A percentile compares a stretch with the other conserved stretches of the same genome.
Evolutionary conservation across 2,113 vertebrate genomes (phyloP).

Genomic region (Passer domesticus): DNA sequence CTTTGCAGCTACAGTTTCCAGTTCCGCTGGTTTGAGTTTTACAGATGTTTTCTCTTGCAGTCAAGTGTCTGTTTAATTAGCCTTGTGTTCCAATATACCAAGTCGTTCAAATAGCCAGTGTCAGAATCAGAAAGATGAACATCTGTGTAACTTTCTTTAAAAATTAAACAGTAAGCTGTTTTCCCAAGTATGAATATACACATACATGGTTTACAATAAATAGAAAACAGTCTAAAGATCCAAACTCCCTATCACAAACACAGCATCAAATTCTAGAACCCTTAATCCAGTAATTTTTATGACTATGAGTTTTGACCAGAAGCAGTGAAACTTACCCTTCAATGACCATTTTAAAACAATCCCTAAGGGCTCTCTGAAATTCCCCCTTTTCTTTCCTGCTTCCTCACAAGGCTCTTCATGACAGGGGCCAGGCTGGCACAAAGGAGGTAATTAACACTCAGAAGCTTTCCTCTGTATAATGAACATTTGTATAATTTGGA

Average conservation of each 20-base stretch:
- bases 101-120: no score
- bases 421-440: not conserved
- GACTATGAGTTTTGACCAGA: not conserved
- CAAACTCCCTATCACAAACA: not conserved
- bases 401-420: not conserved
- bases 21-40: not conserved
- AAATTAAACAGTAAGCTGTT: not conserved
- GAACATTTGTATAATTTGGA: not conserved
- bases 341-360: not conserved
- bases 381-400: not conserved
- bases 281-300: not conserved
- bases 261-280: not conserved
- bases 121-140: not conserved
- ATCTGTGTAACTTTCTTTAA: not conserved
- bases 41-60: not conserved
- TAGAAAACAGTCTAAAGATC: not conserved
- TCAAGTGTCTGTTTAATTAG: not conserved
- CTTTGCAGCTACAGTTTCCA: not conserved
- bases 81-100: not conserved
- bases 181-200: not conserved
- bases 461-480: not conserved
- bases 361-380: not conserved
- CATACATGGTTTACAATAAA: accelerated
- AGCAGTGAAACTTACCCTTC: not conserved
- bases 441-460: not conserved